Evolutionary conservation across 2,797 vertebrate species (phyloP).

Genomic region (Melanotaenia trifasciata): DNA sequence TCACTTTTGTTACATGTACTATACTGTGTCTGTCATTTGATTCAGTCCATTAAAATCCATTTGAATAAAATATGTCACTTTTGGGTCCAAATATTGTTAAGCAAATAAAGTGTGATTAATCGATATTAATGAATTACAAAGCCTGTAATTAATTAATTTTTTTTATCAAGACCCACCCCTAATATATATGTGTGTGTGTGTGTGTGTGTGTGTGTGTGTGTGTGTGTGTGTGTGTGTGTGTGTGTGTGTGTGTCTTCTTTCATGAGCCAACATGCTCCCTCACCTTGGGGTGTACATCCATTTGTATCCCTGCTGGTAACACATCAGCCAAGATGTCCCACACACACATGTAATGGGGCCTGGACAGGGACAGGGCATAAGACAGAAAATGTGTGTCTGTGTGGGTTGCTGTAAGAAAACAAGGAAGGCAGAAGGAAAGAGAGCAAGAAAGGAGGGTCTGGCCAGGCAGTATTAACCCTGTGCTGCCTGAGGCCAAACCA

Average conservation of each 20-base stretch:
- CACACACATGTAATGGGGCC: slow-evolving; percentile 56
- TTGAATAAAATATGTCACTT: too few relatives aligned
- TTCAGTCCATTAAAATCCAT: too few relatives aligned
- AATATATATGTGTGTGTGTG: neutral
- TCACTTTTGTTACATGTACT: too few relatives aligned
- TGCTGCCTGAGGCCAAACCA: slow-evolving; percentile 69
- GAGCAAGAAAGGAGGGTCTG: slow-evolving; percentile 51
- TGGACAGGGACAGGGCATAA: slow-evolving; percentile 4
- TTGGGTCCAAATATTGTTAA: too few relatives aligned
- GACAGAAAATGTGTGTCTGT: neutral
- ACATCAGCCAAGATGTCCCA: slow-evolving; percentile 79
- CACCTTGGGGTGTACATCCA: slow-evolving; percentile 77
- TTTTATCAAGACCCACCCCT: too few relatives aligned
- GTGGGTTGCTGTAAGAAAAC: slow-evolving; percentile 29
- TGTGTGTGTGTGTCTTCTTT: slow-evolving; percentile 42
- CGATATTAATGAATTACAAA: too few relatives aligned
- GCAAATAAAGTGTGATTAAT: too few relatives aligned
- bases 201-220: slow-evolving; percentile 37
- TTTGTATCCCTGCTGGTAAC: slow-evolving; percentile 80
- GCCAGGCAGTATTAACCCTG: slow-evolving; percentile 81
- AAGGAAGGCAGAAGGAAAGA: slow-evolving; percentile 34
- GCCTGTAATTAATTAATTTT: too few relatives aligned
- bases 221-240: slow-evolving; percentile 22
- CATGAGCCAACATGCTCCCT: slow-evolving; percentile 54
- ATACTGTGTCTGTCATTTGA: too few relatives aligned